Evolutionary conservation across 1,140 invertebrate species (phyloP).

Genomic region (Forficula auricularia): DNA sequence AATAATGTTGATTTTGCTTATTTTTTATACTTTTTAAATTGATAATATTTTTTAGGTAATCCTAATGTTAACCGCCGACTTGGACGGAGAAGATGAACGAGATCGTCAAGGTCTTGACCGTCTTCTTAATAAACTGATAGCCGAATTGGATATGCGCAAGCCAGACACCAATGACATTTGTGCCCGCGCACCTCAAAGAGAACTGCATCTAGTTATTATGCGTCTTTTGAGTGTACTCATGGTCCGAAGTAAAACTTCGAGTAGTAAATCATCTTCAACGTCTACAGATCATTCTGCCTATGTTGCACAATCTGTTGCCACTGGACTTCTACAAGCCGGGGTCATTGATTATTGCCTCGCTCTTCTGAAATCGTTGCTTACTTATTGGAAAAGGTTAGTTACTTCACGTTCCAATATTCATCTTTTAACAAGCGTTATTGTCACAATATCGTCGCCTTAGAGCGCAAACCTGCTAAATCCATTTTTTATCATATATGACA

Average conservation of each 20-base stretch:
- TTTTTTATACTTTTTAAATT: too few relatives aligned
- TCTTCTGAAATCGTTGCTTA: conserved; percentile 58
- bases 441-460: too few relatives aligned
- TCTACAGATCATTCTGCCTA: conserved; percentile 44
- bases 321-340: conserved; percentile 54
- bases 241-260: conserved; percentile 47
- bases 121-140: conserved; percentile 52
- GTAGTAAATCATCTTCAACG: conserved; percentile 19
- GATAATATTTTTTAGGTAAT: conserved; percentile 40
- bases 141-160: conserved; percentile 57
- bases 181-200: conserved; percentile 42
- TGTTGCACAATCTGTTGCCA: conserved; percentile 57
- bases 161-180: conserved; percentile 34
- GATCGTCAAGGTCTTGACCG: conserved; percentile 59
- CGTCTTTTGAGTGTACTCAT: conserved; percentile 54
- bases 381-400: conserved; percentile 58
- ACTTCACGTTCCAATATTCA: not conserved
- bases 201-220: conserved; percentile 79
- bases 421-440: too few relatives aligned
- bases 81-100: conserved; percentile 65
- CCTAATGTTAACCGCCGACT: conserved; percentile 74
- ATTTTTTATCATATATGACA: too few relatives aligned
- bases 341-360: conserved; percentile 68
- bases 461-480: too few relatives aligned
- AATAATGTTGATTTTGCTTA: too few relatives aligned